Evolutionary conservation across 1,140 invertebrate genomes (phyloP).

Genomic region (Sinonovacula constricta): DNA sequence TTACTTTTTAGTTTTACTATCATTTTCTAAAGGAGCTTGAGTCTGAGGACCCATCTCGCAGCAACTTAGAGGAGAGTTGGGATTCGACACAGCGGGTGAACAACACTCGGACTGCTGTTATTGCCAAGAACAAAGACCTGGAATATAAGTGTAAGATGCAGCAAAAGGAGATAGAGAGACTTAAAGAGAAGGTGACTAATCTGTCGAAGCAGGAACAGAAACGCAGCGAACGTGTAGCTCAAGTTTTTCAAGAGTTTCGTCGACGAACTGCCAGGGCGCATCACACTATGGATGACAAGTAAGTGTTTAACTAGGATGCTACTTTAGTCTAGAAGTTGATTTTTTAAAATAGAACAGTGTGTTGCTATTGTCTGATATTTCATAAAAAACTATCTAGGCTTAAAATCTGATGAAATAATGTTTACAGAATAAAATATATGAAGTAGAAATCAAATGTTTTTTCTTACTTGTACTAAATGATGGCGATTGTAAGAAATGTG

Average conservation of each 20-base stretch:
- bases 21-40: slow-evolving; percentile 67
- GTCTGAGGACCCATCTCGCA: slow-evolving; percentile 37
- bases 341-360: too few species aligned
- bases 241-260: slow-evolving; percentile 72
- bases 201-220: slow-evolving; percentile 65
- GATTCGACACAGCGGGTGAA: slow-evolving; percentile 27
- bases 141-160: slow-evolving; percentile 68
- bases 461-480: too few species aligned
- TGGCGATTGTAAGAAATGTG: too few species aligned
- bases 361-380: too few species aligned
- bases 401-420: too few species aligned
- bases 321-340: too few species aligned
- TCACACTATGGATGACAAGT: slow-evolving; percentile 73
- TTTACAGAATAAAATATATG: too few species aligned
- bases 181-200: slow-evolving; percentile 66
- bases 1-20: slow-evolving; percentile 7
- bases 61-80: slow-evolving; percentile 23
- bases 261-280: slow-evolving; percentile 68
- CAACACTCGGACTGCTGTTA: slow-evolving; percentile 64
- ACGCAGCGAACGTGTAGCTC: slow-evolving; percentile 59
- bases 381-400: too few species aligned
- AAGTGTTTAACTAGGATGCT: too few species aligned
- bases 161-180: slow-evolving; percentile 70
- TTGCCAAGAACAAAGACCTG: slow-evolving; percentile 65
- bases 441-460: too few species aligned